phyloP scores from a whole-genome alignment of 2,888 invertebrate species.

The Macaria liturata region DNA sequence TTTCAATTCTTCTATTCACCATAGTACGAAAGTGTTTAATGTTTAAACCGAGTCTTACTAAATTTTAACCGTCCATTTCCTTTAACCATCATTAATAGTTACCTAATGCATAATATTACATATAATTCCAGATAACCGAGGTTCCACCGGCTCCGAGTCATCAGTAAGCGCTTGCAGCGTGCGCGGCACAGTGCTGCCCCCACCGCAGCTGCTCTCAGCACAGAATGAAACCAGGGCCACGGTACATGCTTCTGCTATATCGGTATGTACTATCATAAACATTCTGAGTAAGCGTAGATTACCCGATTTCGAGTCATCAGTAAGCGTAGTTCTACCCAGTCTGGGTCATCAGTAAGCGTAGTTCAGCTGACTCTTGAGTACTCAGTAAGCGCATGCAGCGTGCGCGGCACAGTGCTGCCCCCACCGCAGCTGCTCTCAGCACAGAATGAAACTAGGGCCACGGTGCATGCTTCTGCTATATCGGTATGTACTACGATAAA shows the following conservation, averaged over 20 bases:
- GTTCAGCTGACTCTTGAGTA: slow-evolving; percentile 74
- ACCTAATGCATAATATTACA: no score
- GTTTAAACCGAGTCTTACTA: no score
- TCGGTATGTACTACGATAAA: slow-evolving; percentile 38
- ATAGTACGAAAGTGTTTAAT: no score
- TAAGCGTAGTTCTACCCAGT: no score
- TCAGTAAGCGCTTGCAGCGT: slow-evolving; percentile 53
- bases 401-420: slow-evolving; percentile 53
- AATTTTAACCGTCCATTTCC: no score
- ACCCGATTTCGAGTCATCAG: no score
- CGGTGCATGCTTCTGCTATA: slow-evolving; percentile 57
- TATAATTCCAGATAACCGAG: slow-evolving; percentile 56
- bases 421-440: slow-evolving; percentile 74
- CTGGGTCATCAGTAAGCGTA: slow-evolving; percentile 47
- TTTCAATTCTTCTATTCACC: no score
- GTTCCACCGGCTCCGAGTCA: slow-evolving; percentile 72
- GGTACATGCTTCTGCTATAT: slow-evolving; percentile 56
- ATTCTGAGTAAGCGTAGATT: no score
- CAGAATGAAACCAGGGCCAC: slow-evolving; percentile 71
- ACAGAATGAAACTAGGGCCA: slow-evolving; percentile 69
- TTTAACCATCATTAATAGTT: no score
- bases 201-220: slow-evolving; percentile 72
- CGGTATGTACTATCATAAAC: slow-evolving; percentile 36
- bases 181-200: slow-evolving; percentile 55
- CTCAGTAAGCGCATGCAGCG: slow-evolving; percentile 51